Evolutionary conservation across 1,140 invertebrate species (phyloP), one percentile per base, ranked within the genome.

Genomic region (Papilio dardanus): DNA sequence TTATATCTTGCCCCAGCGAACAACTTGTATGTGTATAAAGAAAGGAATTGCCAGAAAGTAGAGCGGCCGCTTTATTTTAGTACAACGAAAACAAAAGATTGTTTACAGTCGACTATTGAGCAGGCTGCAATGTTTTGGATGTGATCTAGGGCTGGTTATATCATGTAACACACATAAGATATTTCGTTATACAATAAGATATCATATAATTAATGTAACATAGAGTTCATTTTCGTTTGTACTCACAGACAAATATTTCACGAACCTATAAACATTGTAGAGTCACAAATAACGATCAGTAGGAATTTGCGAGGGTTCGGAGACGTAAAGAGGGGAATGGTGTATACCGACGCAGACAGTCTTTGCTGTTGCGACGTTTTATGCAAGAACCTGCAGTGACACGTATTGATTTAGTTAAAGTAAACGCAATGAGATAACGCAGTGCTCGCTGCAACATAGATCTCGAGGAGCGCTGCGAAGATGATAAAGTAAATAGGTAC

Each of bases 21-120:
- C 12, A 30, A 28, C 21, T 12, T 28, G 24, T 62, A 14, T 28
- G 16, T 16, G 54, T 62, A 71, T 69, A 79, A 76, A 79, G 75
- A 78, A 79, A 76, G 67, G 76, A 73, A 77, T 75, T 73, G 77
- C 42, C 66, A 67, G 81, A 83, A 84, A 82, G 77, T 84, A 58
- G 54, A 62, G 54, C 54, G 12, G 3, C 8, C 54, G 54, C 54
- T 62, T 62, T 62, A 62, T 62, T 62, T 62, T 30, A 30, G 24
- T 62, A 62, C 54, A 62, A 62, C 54, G n/a, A 58, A 58, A 58
- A 24, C 54, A n/a, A 62, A 3, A 21, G 54, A 62, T 62, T 62
- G 54, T 62, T 62, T 62, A 62, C 10, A 62, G 10, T 62, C 10
- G 54, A 24, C 50, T 12, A 24, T 12, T 12, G 50, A 10, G 21